Evolutionary conservation across 1,140 invertebrate species (phyloP), one percentile per base, ranked within the genome.

Genomic region (Brachionus paranguensis): DNA sequence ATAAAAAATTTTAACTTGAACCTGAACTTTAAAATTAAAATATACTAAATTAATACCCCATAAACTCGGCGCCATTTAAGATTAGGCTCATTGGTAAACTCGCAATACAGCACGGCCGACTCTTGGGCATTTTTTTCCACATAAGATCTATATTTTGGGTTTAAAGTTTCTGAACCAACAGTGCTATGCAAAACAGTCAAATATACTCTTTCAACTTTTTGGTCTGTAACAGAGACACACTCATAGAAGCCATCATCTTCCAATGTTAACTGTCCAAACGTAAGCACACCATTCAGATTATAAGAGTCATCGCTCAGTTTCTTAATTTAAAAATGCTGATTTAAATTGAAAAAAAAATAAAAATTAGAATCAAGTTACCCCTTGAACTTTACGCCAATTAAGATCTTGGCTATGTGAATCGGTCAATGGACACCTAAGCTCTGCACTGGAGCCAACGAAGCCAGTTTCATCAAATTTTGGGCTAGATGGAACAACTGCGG

Each of bases 241-340:
- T 76, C 45, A 76, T 76, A 76, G 12, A 50, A 45, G 4, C 72
- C 72, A 50, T 76, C 17, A 4, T 76, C 72, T 50, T 53, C 72
- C 1, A 43, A 7, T 43, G 10, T 72, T 45, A 72, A 6, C 0
- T 72, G 0, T 10, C 43, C 12, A 20, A 72, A 11, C 5, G 17
- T 43, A 17, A 72, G 33, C 10, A 41, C 17, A 17, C 68, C 68
- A 43, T 72, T 43, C 7, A 4, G 7, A 20, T 72, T 41, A n/a
- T 0, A 11, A n/a, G 68, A 41, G 17, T 72, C 68, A 20, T 72
- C 41, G 10, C 68, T 72, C 37, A 72, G 6, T 41, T 41, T 41
- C 68, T 68, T 60, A 60, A 24, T 60, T 60, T 8, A 60, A 24
- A 24, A 20, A 60, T 37, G 7, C 33, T 37, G 2, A 37, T 60